Conservation (phyloP, 2,797 vertebrate species). For the Nasua narica region DNA sequence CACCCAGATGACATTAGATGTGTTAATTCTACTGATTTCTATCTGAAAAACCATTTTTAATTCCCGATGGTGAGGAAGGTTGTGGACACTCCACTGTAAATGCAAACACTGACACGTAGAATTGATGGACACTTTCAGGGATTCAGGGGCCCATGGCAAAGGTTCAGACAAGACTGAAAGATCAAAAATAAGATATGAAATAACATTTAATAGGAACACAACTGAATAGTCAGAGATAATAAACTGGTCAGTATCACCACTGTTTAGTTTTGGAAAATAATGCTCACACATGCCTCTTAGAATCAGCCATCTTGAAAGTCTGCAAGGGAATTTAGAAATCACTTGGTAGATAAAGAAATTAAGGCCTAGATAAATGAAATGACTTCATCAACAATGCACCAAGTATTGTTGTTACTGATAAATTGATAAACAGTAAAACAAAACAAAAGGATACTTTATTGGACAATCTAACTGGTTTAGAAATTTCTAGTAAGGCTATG, state of each 20-base stretch:
- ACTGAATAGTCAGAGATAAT: not conserved
- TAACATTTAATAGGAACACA: not conserved
- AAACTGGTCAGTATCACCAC: not conserved
- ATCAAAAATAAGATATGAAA: not conserved
- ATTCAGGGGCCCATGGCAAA: conserved; percentile 30
- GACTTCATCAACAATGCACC: not conserved
- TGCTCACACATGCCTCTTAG: not conserved
- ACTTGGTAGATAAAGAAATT: not conserved
- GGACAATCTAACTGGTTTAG: not conserved
- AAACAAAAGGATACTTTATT: not conserved
- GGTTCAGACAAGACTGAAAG: conserved; percentile 65
- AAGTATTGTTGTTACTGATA: not conserved
- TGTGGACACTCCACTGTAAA: conserved; percentile 80
- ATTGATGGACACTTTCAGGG: conserved; percentile 65
- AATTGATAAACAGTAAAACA: not conserved
- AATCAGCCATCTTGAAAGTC: not conserved
- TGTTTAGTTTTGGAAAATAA: not conserved
- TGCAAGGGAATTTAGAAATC: not conserved
- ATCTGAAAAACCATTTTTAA: conserved; percentile 81
- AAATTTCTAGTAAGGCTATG: not conserved
- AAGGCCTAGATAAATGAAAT: not conserved
- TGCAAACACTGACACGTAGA: conserved; percentile 67
- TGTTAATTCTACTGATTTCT: conserved; percentile 70
- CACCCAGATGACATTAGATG: conserved; percentile 57
- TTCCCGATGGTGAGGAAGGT: conserved; percentile 13